A percentile compares a stretch with the other conserved stretches of the same genome.
These are phyloP conservation scores for Psilanteris sp. DNA, from an alignment of 1,140 invertebrate species.

Conservation along the genomic window DNA sequence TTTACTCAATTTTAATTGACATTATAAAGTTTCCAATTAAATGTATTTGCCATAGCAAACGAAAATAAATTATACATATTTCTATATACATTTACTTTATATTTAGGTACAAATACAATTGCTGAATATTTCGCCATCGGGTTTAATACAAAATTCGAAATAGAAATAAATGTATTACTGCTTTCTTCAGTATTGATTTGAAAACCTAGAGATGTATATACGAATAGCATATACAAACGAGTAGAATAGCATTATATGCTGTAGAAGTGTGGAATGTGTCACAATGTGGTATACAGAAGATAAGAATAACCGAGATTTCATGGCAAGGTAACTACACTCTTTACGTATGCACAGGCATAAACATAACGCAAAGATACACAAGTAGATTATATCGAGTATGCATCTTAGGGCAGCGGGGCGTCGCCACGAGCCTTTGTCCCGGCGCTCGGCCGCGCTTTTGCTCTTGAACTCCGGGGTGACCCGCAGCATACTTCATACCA, in stretches of 20 bases:
- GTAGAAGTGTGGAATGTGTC: slow-evolving; percentile 58
- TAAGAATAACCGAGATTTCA: slow-evolving; percentile 57
- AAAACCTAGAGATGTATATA: too few species aligned
- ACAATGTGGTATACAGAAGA: slow-evolving; percentile 51
- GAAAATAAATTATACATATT: too few species aligned
- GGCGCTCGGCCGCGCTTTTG: slow-evolving; percentile 66
- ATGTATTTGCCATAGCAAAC: too few species aligned
- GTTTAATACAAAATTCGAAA: too few species aligned
- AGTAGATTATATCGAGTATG: slow-evolving; percentile 77
- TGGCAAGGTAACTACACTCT: slow-evolving; percentile 57
- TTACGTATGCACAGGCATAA: slow-evolving; percentile 74
- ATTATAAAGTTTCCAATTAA: too few species aligned
- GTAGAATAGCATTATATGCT: slow-evolving; percentile 13
- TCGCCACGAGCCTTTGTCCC: slow-evolving; percentile 75
- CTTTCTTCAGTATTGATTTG: too few species aligned
- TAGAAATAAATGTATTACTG: too few species aligned
- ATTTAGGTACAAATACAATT: too few species aligned
- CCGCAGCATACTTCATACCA: slow-evolving; percentile 63
- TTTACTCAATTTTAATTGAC: too few species aligned
- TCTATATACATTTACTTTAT: too few species aligned
- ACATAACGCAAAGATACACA: slow-evolving; percentile 78
- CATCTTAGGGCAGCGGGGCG: slow-evolving; percentile 74
- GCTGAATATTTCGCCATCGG: too few species aligned
- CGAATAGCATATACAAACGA: slow-evolving; percentile 10
- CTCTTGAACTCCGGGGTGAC: slow-evolving; percentile 62